Evolutionary conservation across 2,888 invertebrate species (phyloP).

Genomic region (Amiota communis): DNA sequence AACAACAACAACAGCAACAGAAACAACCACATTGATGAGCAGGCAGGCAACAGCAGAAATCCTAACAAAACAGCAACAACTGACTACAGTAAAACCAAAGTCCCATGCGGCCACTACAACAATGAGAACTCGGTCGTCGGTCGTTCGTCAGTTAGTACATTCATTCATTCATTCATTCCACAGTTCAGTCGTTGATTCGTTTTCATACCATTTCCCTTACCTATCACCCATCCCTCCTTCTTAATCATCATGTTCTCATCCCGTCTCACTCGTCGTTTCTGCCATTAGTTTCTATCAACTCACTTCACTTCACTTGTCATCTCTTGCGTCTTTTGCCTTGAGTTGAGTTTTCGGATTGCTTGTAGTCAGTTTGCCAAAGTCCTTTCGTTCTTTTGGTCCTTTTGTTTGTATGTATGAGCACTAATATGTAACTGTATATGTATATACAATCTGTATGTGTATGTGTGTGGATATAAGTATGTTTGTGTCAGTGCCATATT

Average conservation of each 20-base stretch:
- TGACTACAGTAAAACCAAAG: conserved; percentile 53
- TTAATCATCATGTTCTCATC: too few relatives aligned
- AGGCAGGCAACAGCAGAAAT: conserved; percentile 3
- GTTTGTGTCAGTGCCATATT: conserved; percentile 56
- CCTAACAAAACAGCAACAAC: not conserved
- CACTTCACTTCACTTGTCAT: too few relatives aligned
- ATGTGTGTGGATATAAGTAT: conserved; percentile 58
- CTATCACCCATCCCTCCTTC: too few relatives aligned
- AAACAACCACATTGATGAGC: conserved; percentile 60
- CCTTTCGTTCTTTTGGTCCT: conserved; percentile 14
- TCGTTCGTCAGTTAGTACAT: not conserved
- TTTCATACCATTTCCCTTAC: not conserved
- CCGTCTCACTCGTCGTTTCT: not conserved
- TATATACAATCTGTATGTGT: too few relatives aligned
- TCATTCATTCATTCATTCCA: not conserved
- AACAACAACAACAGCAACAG: conserved; percentile 30
- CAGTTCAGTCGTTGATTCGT: not conserved
- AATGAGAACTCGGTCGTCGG: conserved; percentile 49
- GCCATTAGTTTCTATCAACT: too few relatives aligned
- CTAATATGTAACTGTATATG: conserved; percentile 24
- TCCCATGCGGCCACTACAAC: conserved; percentile 56
- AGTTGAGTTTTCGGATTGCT: too few relatives aligned
- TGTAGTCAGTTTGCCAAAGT: conserved; percentile 20
- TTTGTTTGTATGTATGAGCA: not conserved
- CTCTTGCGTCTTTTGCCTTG: too few relatives aligned